phyloP scores from a whole-genome alignment of 2,888 invertebrate species.

The Hymenopus coronatus region DNA sequence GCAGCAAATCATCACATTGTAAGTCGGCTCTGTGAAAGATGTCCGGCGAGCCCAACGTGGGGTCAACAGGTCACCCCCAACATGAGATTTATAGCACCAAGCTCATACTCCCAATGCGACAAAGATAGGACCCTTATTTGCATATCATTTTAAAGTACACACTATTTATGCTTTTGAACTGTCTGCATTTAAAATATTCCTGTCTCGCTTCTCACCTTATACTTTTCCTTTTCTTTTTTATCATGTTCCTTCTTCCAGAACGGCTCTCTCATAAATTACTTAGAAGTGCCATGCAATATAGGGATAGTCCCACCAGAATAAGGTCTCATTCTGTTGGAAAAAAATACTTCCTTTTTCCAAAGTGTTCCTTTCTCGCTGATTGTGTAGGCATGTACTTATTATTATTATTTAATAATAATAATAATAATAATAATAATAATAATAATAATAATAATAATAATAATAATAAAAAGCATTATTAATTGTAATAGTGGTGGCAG shows the following conservation, averaged over 20 bases:
- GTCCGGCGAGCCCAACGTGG: neutral
- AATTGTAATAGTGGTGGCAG: too few species aligned
- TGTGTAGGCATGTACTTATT: too few species aligned
- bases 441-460: too few species aligned
- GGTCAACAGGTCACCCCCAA: neutral
- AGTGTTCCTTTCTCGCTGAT: too few species aligned
- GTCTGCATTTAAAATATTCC: neutral
- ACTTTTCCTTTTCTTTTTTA: neutral
- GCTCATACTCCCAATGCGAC: neutral
- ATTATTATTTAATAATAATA: too few species aligned
- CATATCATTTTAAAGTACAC: neutral
- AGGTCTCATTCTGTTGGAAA: neutral
- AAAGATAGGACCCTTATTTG: neutral
- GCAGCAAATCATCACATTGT: neutral
- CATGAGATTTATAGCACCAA: neutral
- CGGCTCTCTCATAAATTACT: neutral
- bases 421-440: too few species aligned
- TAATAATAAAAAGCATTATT: too few species aligned
- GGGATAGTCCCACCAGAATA: neutral
- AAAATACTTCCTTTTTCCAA: neutral
- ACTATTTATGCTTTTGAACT: neutral
- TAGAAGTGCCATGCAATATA: neutral
- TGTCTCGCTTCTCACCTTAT: neutral
- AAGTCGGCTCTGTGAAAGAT: neutral
- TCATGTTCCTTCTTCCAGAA: neutral